Base-by-base conservation (phyloP, 1,140 invertebrate genomes). In the Diprion similis region DNA sequence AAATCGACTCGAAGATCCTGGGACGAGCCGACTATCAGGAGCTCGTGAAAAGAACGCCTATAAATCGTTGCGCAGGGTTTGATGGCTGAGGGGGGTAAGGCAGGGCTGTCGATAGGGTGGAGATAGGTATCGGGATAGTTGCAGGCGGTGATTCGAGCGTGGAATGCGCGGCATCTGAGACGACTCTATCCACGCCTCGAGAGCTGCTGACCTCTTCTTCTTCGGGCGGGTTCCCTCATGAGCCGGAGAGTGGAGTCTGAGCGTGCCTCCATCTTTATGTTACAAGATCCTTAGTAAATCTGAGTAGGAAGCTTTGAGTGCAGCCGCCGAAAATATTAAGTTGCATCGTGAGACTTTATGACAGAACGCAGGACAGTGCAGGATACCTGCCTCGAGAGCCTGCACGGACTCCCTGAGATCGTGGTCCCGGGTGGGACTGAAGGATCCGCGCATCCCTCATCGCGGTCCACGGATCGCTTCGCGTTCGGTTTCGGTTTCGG, bases 61-160 rank as follows among this genome's bases (percentile, higher is more conserved):
- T 64, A 70, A 70, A 73, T 46, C 13, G 13, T 46, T 7, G 46
- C 13, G 45, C 18, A 48, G 19, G 64, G 13, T 48, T 11, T 45
- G 10, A 47, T 11, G 46, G 45, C 47, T 71, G 46, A 66, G 75
- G 76, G 71, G 70, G 72, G 76, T 80, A 8, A 59, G 80, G 80
- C 80, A 79, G 81, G 79, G 79, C 81, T 81, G 82, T 84, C 83
- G 83, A 84, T 84, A 82, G 80, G 80, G 79, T 80, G 76, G 66
- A 83, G 83, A 84, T 83, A 78, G 81, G 80, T 85, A 85, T 85
- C 83, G 76, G 76, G n/a, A 17, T 59, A 37, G 24, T 37, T 37
- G 24, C 24, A 37, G 24, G 70, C 72, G 78, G 74, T 79, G 79
- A 83, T 83, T 83, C 81, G 80, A 79, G 73, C 51, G 67, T 76